phyloP scores from a whole-genome alignment of 2,888 invertebrate species.

The Augiades crinisus region DNA sequence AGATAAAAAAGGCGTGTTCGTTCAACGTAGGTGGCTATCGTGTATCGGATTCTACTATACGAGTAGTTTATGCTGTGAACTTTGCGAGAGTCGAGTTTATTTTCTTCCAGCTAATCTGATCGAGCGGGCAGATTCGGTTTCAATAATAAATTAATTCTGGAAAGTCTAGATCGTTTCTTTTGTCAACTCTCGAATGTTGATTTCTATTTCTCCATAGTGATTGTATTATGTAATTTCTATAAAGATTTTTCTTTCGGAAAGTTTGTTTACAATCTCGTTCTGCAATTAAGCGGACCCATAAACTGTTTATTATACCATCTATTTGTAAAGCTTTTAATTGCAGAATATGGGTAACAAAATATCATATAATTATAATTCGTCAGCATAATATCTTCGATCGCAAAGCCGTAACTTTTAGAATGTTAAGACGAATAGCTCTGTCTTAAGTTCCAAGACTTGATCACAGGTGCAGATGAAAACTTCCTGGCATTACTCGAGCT shows the following conservation, averaged over 20 bases:
- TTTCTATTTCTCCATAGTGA: too few relatives aligned
- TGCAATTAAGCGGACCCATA: too few relatives aligned
- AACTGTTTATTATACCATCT: too few relatives aligned
- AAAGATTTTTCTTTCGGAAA: too few relatives aligned
- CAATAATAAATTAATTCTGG: constrained; percentile 26
- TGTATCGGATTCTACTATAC: constrained; percentile 52
- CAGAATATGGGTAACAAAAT: not conserved
- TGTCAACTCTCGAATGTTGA: not conserved
- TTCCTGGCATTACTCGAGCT: constrained; percentile 5
- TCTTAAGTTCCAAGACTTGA: constrained; percentile 3
- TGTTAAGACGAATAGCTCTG: too few relatives aligned
- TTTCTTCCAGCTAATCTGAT: constrained; percentile 42
- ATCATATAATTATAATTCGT: too few relatives aligned
- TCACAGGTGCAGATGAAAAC: constrained; percentile 6
- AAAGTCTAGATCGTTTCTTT: not conserved
- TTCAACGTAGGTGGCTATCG: constrained; percentile 62
- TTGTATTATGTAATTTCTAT: too few relatives aligned
- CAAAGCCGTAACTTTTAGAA: too few relatives aligned
- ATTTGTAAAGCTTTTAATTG: not conserved
- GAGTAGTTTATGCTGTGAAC: constrained; percentile 38
- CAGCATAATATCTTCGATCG: too few relatives aligned
- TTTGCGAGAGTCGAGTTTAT: constrained; percentile 49
- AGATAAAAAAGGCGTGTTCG: constrained; percentile 43
- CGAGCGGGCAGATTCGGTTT: constrained; percentile 35
- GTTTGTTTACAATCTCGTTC: too few relatives aligned